Percentiles rank a stretch among this genome's conserved stretches.
phyloP scores from a whole-genome alignment of 1,140 invertebrate genomes.

The Trinorchestia longiramus region DNA sequence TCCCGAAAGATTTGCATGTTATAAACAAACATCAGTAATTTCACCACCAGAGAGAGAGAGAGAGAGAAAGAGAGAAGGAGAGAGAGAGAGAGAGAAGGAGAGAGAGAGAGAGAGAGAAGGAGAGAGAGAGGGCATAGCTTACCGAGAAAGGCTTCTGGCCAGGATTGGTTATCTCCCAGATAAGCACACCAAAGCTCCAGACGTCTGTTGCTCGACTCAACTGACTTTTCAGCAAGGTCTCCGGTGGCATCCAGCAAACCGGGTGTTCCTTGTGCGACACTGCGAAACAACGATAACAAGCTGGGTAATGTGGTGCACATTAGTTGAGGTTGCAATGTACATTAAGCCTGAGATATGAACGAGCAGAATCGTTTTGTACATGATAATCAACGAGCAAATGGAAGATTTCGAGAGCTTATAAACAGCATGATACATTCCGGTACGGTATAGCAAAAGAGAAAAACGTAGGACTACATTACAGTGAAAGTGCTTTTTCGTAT shows the following conservation, averaged over 20 bases:
- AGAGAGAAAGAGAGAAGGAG: neutral
- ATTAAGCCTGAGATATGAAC: neutral
- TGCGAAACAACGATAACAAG: neutral
- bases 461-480: neutral
- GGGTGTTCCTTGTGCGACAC: neutral
- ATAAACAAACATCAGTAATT: neutral
- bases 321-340: neutral
- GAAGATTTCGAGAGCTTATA: neutral
- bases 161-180: slow-evolving; percentile 44
- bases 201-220: neutral
- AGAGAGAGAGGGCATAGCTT: neutral
- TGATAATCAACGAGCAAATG: neutral
- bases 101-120: neutral
- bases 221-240: neutral
- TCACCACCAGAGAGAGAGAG: neutral
- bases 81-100: neutral
- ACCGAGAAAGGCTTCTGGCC: neutral
- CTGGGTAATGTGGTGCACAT: neutral
- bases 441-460: neutral
- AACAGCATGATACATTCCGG: neutral
- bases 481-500: neutral
- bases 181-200: slow-evolving; percentile 22
- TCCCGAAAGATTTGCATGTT: neutral
- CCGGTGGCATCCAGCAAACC: slow-evolving; percentile 29
- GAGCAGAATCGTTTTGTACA: neutral